These are phyloP conservation scores for Petromus typicus DNA, from an alignment of 2,113 vertebrate genomes.

Conservation along the genomic window DNA sequence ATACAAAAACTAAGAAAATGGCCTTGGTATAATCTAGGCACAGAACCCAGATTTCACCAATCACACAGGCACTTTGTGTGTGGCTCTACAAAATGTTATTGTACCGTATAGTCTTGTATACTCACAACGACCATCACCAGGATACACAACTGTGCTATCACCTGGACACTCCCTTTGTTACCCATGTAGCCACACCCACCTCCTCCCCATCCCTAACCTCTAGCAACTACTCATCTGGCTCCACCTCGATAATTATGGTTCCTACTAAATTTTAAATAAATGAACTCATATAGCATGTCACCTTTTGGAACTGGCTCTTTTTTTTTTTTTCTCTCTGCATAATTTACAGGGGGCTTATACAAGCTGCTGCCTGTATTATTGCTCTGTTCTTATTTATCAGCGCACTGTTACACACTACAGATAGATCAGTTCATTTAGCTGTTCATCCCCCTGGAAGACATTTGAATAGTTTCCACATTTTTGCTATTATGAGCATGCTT, in stretches of 20 bases:
- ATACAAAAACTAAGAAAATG: neutral
- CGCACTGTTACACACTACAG: neutral
- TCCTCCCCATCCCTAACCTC: neutral
- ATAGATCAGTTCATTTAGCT: neutral
- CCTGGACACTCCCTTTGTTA: neutral
- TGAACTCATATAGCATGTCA: neutral
- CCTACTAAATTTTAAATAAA: constrained; percentile 2
- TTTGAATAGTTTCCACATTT: neutral
- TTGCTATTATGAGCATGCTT: neutral
- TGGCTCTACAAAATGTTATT: neutral
- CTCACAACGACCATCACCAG: neutral
- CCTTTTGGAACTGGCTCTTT: neutral
- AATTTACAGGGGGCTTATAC: neutral
- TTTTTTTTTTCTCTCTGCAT: neutral
- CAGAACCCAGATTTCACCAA: neutral
- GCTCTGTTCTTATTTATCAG: neutral
- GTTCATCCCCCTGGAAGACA: neutral
- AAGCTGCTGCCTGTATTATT: neutral
- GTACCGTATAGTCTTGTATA: neutral
- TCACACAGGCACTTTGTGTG: neutral
- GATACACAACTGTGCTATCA: neutral
- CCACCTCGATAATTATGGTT: constrained; percentile 21
- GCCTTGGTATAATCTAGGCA: neutral
- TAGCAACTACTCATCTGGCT: constrained; percentile 5
- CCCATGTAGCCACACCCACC: neutral